phyloP scores from a whole-genome alignment of 2,888 invertebrate genomes.

The Vannuccia rotundouncinata region DNA sequence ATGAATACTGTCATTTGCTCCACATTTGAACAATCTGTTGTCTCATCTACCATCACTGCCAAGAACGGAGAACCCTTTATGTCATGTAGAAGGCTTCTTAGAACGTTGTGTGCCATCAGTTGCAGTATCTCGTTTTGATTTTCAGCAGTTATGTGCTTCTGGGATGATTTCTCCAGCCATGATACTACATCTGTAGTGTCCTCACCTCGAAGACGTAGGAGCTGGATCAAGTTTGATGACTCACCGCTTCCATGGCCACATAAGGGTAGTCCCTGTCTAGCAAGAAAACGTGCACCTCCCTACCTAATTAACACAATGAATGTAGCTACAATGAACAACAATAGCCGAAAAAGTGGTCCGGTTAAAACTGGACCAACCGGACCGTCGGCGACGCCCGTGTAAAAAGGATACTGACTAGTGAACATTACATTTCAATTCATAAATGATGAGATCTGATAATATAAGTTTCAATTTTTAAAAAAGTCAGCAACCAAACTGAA shows the following conservation, averaged over 20 bases:
- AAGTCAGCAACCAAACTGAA: too few species aligned
- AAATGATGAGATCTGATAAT: too few species aligned
- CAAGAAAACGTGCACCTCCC: too few species aligned
- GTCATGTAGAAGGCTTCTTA: neutral
- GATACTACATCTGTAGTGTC: neutral
- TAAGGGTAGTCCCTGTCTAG: neutral
- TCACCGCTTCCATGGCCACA: neutral
- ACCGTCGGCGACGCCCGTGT: too few species aligned
- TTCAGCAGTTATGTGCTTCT: neutral
- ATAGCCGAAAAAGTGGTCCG: too few species aligned
- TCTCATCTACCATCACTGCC: neutral
- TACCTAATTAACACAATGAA: too few species aligned
- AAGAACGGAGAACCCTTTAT: neutral
- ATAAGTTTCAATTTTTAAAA: too few species aligned
- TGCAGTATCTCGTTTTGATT: neutral
- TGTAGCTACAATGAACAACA: too few species aligned
- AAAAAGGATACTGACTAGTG: too few species aligned
- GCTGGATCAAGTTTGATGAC: neutral
- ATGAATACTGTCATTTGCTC: neutral
- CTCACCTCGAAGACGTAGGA: neutral
- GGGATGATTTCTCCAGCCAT: neutral
- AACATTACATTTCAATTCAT: too few species aligned
- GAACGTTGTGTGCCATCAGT: neutral
- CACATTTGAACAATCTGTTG: neutral
- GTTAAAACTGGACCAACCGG: too few species aligned